Evolutionary conservation across 2,888 invertebrate genomes (phyloP).

Genomic region (Sacculina carcini): DNA sequence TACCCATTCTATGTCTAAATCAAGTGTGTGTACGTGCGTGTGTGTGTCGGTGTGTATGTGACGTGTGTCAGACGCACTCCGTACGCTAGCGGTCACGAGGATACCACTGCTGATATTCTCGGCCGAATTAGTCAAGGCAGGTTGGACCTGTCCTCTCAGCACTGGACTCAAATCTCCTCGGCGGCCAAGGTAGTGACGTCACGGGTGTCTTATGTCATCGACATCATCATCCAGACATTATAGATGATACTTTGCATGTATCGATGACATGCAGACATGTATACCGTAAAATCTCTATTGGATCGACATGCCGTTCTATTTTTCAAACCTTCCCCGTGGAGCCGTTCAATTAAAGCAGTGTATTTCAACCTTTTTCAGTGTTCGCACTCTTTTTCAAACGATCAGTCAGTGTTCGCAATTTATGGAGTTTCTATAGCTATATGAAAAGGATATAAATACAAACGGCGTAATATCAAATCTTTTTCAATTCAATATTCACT

Average conservation of each 20-base stretch:
- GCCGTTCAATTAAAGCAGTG: no score
- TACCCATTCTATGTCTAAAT: no score
- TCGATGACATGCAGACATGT: background rate
- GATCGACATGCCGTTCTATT: no score
- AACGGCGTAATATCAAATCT: no score
- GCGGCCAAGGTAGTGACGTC: slow-evolving; percentile 10
- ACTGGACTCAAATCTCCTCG: slow-evolving; percentile 54
- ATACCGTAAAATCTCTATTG: background rate
- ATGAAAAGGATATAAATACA: no score
- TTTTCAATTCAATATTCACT: no score
- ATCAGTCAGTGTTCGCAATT: no score
- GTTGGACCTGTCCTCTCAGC: slow-evolving; percentile 37
- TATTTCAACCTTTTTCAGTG: no score
- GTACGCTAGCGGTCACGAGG: slow-evolving; percentile 37
- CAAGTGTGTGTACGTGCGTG: slow-evolving; percentile 1
- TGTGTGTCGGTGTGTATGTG: background rate
- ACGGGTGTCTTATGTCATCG: background rate
- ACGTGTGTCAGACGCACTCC: slow-evolving; percentile 30
- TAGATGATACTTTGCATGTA: background rate
- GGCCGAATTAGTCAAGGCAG: slow-evolving; percentile 74
- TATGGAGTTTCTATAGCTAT: no score
- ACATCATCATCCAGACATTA: background rate
- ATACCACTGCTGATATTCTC: slow-evolving; percentile 66
- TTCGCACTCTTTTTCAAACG: no score
- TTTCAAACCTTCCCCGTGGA: no score